Conservation (phyloP, 2,888 invertebrate genomes). For the Protophormia terraenovae region DNA sequence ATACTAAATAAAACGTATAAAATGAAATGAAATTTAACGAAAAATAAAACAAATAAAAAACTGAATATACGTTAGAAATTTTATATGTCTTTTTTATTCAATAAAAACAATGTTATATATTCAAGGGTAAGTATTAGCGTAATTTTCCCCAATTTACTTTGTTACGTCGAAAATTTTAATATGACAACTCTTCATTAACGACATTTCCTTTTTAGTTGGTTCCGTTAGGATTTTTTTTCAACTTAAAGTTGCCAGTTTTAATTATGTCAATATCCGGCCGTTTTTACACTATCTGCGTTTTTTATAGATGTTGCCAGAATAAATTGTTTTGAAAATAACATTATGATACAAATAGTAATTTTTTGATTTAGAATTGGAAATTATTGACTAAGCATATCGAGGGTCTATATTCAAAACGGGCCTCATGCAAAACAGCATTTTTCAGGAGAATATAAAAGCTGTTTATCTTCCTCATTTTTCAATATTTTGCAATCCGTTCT, state of each 20-base stretch:
- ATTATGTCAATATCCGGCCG: neutral
- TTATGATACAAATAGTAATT: no score
- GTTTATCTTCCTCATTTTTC: no score
- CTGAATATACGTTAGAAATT: constrained; percentile 32
- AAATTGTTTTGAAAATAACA: neutral
- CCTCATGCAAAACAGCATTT: no score
- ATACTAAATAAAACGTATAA: constrained; percentile 47
- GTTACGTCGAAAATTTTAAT: no score
- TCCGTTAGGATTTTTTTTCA: no score
- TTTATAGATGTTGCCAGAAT: neutral
- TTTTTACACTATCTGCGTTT: neutral
- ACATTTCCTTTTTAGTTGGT: no score
- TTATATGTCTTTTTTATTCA: constrained; percentile 23
- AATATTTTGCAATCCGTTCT: no score
- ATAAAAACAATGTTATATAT: neutral
- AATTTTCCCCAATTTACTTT: neutral
- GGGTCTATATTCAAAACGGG: no score
- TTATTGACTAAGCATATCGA: no score
- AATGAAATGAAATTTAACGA: constrained; percentile 49
- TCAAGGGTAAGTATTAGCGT: neutral
- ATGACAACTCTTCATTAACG: neutral
- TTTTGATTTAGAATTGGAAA: no score
- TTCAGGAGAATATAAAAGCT: no score
- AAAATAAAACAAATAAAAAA: constrained; percentile 51
- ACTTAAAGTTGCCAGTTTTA: no score